phyloP scores from a whole-genome alignment of 2,888 invertebrate genomes.

The Phasia obesa region DNA sequence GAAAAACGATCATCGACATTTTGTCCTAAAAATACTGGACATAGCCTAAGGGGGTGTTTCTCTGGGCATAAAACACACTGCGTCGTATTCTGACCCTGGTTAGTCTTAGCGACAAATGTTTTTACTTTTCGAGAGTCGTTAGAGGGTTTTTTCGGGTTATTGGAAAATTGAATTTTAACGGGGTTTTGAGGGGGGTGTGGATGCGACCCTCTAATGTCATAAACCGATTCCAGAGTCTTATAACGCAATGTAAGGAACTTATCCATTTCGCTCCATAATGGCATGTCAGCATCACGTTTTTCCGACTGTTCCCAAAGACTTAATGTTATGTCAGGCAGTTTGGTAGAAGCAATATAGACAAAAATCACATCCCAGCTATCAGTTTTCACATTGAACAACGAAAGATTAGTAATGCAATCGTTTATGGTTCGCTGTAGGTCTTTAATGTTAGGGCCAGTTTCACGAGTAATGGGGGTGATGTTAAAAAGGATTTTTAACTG shows the following conservation, averaged over 20 bases:
- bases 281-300: no score
- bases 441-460: neutral
- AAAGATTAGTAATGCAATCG: no score
- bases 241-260: constrained; percentile 3
- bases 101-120: neutral
- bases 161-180: neutral
- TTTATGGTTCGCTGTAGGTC: neutral
- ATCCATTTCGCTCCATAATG: neutral
- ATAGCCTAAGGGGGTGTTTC: neutral
- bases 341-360: no score
- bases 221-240: neutral
- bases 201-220: no score
- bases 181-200: neutral
- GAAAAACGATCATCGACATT: neutral
- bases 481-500: constrained; percentile 12
- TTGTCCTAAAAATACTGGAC: no score
- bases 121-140: neutral
- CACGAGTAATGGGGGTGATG: neutral
- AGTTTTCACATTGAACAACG: no score
- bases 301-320: no score
- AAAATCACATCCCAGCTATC: no score
- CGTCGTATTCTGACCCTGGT: neutral
- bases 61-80: constrained; percentile 9
- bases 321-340: no score
- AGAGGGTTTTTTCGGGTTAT: neutral